Base-by-base conservation (phyloP, 1,140 invertebrate genomes). In the Hormaphis cornu region DNA sequence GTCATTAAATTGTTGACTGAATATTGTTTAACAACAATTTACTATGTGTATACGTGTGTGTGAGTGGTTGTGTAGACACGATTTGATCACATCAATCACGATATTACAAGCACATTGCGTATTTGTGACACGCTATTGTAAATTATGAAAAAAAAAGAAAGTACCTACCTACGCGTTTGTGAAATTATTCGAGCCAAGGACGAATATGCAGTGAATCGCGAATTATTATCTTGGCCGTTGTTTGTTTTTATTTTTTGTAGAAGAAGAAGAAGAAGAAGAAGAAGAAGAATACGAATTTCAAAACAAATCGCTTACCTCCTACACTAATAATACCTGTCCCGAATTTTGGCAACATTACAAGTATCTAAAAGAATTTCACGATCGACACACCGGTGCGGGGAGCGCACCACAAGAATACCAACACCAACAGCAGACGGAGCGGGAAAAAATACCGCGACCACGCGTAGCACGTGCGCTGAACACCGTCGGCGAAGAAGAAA, bases 311-410 rank as follows among this genome's bases (percentile, higher is more conserved):
- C 28, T 50, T 30, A 30, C 61, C 28, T 28, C 44, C n/a, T 66
- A 66, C 12, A 18, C 20, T n/a, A 50, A 42, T n/a, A n/a, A n/a
- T 33, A 4, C 26, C 3, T 50, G 28, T 66, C 28, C 28, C 28
- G 61, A 48, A 48, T 66, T 48, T 66, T 66, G 61, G 42, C 44
- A 48, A 30, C 61, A 48, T 50, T 48, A 66, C 42, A 66, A 48
- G 20, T 48, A 46, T 48, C 18, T 66, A 48, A 46, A 66, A 16
- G 7, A 48, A 48, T 66, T 66, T 50, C 28, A 66, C 7, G 61
- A 66, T 14, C 18, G 18, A 18, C n/a, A 66, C n/a, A 28, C 42
- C 14, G 54, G 33, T 22, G 18, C 30, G 33, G 22, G 0, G n/a
- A n/a, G n/a, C n/a, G n/a, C n/a, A n/a, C n/a, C n/a, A n/a, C n/a